Conservation (phyloP, 1,140 invertebrate genomes). For the Ostrea denselamellosa region DNA sequence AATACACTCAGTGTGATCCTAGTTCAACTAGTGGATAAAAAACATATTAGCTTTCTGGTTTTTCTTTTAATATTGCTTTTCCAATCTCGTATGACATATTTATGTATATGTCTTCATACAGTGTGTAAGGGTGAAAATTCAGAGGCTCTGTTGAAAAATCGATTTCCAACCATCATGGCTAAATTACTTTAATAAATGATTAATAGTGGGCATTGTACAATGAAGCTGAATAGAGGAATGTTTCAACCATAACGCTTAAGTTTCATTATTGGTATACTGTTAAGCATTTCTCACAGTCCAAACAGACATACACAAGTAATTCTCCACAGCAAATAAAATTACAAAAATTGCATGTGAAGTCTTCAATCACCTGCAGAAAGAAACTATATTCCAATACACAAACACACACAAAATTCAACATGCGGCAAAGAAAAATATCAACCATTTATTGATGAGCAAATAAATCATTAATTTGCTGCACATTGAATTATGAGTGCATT, state of each 20-base stretch:
- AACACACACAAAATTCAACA: not conserved
- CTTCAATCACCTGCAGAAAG: not conserved
- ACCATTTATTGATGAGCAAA: conserved; percentile 8
- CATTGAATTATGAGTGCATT: conserved; percentile 6
- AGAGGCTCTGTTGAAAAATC: not conserved
- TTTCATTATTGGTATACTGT: not conserved
- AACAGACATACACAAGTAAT: not conserved
- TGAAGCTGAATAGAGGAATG: no score
- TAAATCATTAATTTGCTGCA: conserved; percentile 29
- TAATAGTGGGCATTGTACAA: not conserved
- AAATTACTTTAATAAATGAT: conserved; percentile 32
- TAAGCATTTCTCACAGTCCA: not conserved
- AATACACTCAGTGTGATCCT: no score
- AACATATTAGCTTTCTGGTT: no score
- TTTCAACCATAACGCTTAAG: not conserved
- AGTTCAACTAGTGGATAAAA: no score
- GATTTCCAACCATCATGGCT: not conserved
- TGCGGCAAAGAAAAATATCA: not conserved
- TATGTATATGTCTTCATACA: no score
- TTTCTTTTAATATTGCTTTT: no score
- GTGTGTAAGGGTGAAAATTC: no score
- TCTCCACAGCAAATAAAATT: not conserved
- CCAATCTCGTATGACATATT: no score
- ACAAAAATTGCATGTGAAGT: not conserved
- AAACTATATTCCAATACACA: not conserved